Evolutionary conservation across 2,888 invertebrate genomes (phyloP).

Genomic region (Hypena proboscidalis): DNA sequence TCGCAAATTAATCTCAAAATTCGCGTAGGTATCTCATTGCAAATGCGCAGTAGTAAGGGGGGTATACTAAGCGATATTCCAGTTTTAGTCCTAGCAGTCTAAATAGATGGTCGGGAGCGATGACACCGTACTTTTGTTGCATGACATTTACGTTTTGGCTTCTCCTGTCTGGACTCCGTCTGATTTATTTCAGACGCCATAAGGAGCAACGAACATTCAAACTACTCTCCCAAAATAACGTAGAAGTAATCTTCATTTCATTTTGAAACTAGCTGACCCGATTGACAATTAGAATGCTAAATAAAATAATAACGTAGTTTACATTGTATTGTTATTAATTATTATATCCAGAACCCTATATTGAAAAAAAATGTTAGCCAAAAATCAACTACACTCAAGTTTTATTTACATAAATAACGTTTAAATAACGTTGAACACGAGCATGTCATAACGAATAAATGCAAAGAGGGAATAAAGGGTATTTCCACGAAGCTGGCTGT

Average conservation of each 20-base stretch:
- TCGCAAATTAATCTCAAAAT: not conserved
- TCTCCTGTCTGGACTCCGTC: conserved; percentile 64
- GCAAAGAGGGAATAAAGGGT: conserved; percentile 22
- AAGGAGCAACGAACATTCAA: conserved; percentile 39
- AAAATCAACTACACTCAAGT: not conserved
- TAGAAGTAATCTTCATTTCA: not conserved
- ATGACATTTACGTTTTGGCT: conserved; percentile 76
- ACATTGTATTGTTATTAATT: too few species aligned
- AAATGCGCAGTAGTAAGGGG: not conserved
- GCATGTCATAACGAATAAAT: conserved; percentile 17
- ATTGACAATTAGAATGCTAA: too few species aligned
- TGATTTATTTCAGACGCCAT: conserved; percentile 67
- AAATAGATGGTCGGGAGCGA: conserved; percentile 56
- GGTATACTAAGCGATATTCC: conserved; percentile 7
- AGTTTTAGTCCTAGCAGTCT: conserved; percentile 38
- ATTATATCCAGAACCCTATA: too few species aligned
- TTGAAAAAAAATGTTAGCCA: too few species aligned
- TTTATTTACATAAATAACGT: conserved; percentile 7
- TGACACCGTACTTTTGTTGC: conserved; percentile 71
- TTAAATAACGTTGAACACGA: conserved; percentile 25
- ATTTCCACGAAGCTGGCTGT: conserved; percentile 39
- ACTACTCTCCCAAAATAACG: conserved; percentile 1
- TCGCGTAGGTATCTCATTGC: not conserved
- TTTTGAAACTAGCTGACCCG: too few species aligned
- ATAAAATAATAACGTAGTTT: too few species aligned